These are phyloP conservation scores for Spodoptera littoralis DNA, from an alignment of 2,888 invertebrate genomes.

Conservation along the genomic window DNA sequence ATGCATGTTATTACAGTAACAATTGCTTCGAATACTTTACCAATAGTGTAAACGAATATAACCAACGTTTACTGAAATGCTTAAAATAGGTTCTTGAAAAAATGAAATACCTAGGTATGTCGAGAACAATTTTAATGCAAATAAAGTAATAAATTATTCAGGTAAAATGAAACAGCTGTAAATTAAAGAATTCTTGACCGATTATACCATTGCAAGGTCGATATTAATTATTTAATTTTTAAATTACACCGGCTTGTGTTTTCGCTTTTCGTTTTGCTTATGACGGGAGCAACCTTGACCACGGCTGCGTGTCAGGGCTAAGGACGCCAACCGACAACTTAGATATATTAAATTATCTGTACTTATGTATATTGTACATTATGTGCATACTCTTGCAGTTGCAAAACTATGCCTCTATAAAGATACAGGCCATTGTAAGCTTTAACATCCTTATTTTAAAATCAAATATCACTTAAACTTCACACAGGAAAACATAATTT, in stretches of 20 bases:
- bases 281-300: constrained; percentile 56
- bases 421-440: background rate
- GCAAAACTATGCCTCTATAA: constrained; percentile 10
- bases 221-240: constrained; percentile 19
- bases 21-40: too few relatives aligned
- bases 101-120: too few relatives aligned
- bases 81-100: background rate
- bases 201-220: constrained; percentile 32
- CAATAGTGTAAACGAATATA: too few relatives aligned
- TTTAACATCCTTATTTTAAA: too few relatives aligned
- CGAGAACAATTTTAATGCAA: background rate
- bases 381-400: constrained; percentile 26
- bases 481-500: too few relatives aligned
- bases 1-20: too few relatives aligned
- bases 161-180: constrained; percentile 4
- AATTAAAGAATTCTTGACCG: constrained; percentile 15
- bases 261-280: constrained; percentile 45
- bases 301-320: constrained; percentile 61
- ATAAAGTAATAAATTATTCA: background rate
- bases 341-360: constrained; percentile 23
- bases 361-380: constrained; percentile 19
- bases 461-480: too few relatives aligned
- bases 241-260: constrained; percentile 24
- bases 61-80: background rate
- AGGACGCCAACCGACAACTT: constrained; percentile 54